Evolutionary conservation across 2,888 invertebrate genomes (phyloP).

Genomic region (Dysmachus trigonus): DNA sequence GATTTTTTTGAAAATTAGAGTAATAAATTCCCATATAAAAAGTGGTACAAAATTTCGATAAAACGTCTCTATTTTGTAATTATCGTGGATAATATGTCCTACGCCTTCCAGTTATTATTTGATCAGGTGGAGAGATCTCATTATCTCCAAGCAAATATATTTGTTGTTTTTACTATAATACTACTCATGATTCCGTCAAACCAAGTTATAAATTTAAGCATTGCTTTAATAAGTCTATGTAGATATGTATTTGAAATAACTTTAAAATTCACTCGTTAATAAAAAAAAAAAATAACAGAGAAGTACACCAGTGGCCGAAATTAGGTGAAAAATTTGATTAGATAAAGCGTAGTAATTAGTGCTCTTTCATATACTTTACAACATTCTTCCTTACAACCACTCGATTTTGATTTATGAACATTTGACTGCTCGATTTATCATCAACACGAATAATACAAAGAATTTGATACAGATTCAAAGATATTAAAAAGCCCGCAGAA

Average conservation of each 20-base stretch:
- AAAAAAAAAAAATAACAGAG: background rate
- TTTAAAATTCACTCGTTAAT: background rate
- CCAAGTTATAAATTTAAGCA: background rate
- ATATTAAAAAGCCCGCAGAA: background rate
- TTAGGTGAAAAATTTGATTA: background rate
- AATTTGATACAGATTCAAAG: background rate
- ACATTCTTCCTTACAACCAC: background rate
- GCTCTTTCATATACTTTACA: background rate
- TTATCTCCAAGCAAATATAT: too few relatives aligned
- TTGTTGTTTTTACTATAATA: too few relatives aligned
- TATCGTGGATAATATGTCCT: too few relatives aligned
- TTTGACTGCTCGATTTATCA: background rate
- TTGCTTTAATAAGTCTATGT: background rate
- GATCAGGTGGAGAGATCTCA: too few relatives aligned
- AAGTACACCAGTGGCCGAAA: background rate
- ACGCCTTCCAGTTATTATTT: too few relatives aligned
- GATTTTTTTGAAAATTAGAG: too few relatives aligned
- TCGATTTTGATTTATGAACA: background rate
- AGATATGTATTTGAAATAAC: background rate
- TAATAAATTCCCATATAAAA: too few relatives aligned
- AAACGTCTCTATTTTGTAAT: too few relatives aligned
- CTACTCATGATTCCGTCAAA: too few relatives aligned
- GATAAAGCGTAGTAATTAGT: background rate
- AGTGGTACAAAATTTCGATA: too few relatives aligned
- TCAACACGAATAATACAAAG: background rate